Evolutionary conservation across 2,888 invertebrate species (phyloP), one percentile per base, ranked within the genome.

Genomic region (Phortica magna): DNA sequence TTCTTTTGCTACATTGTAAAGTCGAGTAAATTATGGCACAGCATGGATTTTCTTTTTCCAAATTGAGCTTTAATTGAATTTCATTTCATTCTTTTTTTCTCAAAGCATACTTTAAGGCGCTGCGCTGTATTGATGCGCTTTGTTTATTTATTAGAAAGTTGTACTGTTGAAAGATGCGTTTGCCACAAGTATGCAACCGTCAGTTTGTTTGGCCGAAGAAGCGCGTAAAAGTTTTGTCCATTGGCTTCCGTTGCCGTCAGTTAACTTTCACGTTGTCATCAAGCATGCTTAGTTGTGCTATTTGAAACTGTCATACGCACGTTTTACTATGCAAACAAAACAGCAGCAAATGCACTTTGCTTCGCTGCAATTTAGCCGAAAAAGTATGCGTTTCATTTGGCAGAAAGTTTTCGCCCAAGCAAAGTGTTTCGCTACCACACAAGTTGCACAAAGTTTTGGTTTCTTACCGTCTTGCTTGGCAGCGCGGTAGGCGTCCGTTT

Each of bases 31-130:
- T 31, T 53, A 71, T 71, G 70, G 17, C 48, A 19, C 65, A 65
- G 65, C 65, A 17, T 65, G 65, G 14, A 12, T 14, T 5, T 39
- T 7, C n/a, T 7, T 42, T 67, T 42, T 41, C 83, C 83, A 85
- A 85, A 87, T 87, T 83, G 85, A 70, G 81, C 84, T 87, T 85
- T 85, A 85, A 85, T 85, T 85, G 85, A 87, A 85, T 85, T 85
- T 86, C 79, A 74, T 83, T 83, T 79, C 83, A 83, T 85, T 85
- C 85, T 77, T 43, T 85, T 85, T 84, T 77, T 43, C 61, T 7
- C 17, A 14, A 31, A 65, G 68, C 68, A 70, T 73, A 76, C 43
- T 67, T 76, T 14, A 65, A 72, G 53, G 43, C 17, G 17, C 10
- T 9, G 7, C 4, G 17, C 19, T 22, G 17, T 61, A 19, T 19